Conservation (phyloP, 1,140 invertebrate genomes). For the Trinorchestia longiramus region DNA sequence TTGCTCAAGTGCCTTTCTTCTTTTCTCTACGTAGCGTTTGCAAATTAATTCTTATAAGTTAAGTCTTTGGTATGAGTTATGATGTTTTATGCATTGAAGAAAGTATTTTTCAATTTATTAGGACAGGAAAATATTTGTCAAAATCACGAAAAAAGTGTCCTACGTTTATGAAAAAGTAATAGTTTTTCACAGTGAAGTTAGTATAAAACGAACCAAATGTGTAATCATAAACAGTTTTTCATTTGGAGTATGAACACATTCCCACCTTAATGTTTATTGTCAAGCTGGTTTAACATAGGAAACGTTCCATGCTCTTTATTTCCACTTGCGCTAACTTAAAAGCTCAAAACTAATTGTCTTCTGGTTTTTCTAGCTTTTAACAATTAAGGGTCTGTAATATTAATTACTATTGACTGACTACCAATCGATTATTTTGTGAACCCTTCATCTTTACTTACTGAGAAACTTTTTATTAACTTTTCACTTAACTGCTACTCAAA, state of each 20-base stretch:
- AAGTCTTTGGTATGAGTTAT: not conserved
- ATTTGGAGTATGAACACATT: not conserved
- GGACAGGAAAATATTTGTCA: not conserved
- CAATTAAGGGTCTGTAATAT: not conserved
- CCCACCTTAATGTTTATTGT: not conserved
- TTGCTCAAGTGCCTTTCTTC: not conserved
- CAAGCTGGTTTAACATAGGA: not conserved
- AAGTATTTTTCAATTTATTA: not conserved
- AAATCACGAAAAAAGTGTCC: not conserved
- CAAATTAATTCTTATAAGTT: not conserved
- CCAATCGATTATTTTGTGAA: not conserved
- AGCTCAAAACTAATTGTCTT: not conserved
- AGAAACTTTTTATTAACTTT: not conserved
- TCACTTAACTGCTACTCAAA: not conserved
- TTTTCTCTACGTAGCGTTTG: not conserved
- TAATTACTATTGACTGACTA: not conserved
- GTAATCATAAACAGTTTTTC: not conserved
- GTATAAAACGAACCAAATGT: not conserved
- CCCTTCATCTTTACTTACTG: not conserved
- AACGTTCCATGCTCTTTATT: not conserved
- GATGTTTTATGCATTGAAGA: not conserved
- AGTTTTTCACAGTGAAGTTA: not conserved
- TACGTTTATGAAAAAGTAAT: not conserved
- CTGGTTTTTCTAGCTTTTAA: not conserved
- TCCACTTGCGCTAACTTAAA: not conserved